Conservation (phyloP, 1,140 invertebrate species). For the Drosophila pseudoobscura region DNA sequence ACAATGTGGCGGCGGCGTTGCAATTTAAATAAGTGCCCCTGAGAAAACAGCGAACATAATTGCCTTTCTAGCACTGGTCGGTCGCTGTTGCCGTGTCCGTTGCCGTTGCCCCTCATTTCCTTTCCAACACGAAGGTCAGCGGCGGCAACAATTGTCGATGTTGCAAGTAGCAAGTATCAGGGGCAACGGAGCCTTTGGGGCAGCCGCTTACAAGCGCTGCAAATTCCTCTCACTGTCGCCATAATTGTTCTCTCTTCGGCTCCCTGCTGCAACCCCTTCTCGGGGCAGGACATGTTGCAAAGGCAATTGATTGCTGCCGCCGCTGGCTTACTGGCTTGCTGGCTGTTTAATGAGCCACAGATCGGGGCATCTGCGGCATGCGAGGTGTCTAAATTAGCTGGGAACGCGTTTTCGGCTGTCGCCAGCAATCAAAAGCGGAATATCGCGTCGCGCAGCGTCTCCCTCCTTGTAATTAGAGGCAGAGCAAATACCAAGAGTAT, state of each 20-base stretch:
- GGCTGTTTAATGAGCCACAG: constrained; percentile 63
- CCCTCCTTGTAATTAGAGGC: constrained; percentile 61
- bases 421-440: constrained; percentile 71
- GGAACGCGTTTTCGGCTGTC: constrained; percentile 77
- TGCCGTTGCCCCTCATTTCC: constrained; percentile 30
- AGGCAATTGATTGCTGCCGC: constrained; percentile 60
- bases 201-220: constrained; percentile 66
- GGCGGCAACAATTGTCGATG: constrained; percentile 11
- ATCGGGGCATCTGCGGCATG: constrained; percentile 61
- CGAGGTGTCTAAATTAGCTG: constrained; percentile 82
- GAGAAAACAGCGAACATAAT: too few species aligned
- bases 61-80: constrained; percentile 44
- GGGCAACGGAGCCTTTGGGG: constrained; percentile 30
- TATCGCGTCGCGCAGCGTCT: constrained; percentile 21
- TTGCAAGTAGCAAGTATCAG: background rate
- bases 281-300: constrained; percentile 53
- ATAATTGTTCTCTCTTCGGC: constrained; percentile 64
- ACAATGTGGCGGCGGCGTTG: constrained; percentile 41
- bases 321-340: background rate
- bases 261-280: background rate
- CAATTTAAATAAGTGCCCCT: constrained; percentile 55
- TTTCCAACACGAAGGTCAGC: constrained; percentile 64
- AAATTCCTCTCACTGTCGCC: constrained; percentile 68
- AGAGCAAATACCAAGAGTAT: constrained; percentile 51
- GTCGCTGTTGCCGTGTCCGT: too few species aligned